Conservation (phyloP, 2,113 vertebrate species). For the Choloepus hoffmanni region DNA sequence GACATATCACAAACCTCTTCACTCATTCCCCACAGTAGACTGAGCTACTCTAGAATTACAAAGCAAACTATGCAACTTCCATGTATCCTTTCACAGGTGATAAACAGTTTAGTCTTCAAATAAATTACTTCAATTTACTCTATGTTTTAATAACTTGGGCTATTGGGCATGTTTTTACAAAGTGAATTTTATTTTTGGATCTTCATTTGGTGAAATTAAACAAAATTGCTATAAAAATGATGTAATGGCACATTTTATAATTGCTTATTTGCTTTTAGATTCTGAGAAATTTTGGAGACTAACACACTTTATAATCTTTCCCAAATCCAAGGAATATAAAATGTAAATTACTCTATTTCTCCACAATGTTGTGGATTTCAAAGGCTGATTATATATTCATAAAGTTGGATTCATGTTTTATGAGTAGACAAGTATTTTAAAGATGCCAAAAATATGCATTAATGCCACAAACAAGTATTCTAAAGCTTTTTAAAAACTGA, state of each 20-base stretch:
- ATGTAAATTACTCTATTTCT: neutral
- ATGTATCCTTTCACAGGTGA: neutral
- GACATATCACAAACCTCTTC: neutral
- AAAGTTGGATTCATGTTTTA: neutral
- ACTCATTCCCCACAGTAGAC: neutral
- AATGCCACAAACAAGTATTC: neutral
- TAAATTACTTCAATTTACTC: neutral
- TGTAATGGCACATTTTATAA: neutral
- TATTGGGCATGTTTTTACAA: neutral
- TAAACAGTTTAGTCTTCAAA: neutral
- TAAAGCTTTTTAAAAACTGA: constrained; percentile 44
- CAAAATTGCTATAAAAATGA: neutral
- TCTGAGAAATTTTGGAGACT: neutral
- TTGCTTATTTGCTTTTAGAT: neutral
- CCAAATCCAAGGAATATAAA: neutral
- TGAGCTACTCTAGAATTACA: neutral
- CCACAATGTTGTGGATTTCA: neutral
- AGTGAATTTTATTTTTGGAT: neutral
- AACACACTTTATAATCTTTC: neutral
- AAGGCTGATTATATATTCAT: constrained; percentile 24
- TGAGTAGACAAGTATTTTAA: constrained; percentile 4
- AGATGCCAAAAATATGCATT: neutral
- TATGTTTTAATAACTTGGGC: neutral
- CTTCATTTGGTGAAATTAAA: neutral
- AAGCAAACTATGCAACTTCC: neutral